These are phyloP conservation scores for Todiramphus saurophagus DNA, from an alignment of 2,113 vertebrate genomes.

Conservation along the genomic window DNA sequence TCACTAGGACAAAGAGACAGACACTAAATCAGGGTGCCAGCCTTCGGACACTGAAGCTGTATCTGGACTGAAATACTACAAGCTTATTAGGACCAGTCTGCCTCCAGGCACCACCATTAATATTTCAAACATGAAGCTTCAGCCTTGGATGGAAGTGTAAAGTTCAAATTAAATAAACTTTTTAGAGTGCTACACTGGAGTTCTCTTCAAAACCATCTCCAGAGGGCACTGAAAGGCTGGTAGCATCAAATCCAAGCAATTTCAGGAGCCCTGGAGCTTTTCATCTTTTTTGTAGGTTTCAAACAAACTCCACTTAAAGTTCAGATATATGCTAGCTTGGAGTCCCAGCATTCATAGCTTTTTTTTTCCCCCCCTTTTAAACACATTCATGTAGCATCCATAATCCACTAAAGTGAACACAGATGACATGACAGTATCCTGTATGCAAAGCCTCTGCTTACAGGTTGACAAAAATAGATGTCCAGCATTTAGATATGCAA, in stretches of 20 bases:
- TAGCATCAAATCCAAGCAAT: background rate
- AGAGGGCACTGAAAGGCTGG: background rate
- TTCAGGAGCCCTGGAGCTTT: background rate
- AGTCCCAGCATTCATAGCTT: background rate
- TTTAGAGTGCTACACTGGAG: background rate
- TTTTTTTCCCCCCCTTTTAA: background rate
- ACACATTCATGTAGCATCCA: background rate
- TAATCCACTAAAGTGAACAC: background rate
- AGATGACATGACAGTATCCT: background rate
- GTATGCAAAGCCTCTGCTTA: background rate
- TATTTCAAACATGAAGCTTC: constrained; percentile 14
- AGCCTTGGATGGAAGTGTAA: background rate
- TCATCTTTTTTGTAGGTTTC: background rate
- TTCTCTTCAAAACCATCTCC: constrained; percentile 21
- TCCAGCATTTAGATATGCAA: background rate
- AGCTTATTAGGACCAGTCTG: background rate
- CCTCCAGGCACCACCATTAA: background rate
- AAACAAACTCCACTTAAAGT: background rate
- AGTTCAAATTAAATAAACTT: constrained; percentile 17
- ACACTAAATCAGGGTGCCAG: constrained; percentile 11
- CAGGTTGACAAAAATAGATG: background rate
- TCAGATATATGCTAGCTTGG: background rate
- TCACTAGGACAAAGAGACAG: constrained; percentile 13
- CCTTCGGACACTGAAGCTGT: background rate
- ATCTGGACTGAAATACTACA: background rate